Percentiles rank a stretch among this genome's conserved stretches.
Conservation (phyloP, 2,113 vertebrate species). For the Abramis brama region DNA sequence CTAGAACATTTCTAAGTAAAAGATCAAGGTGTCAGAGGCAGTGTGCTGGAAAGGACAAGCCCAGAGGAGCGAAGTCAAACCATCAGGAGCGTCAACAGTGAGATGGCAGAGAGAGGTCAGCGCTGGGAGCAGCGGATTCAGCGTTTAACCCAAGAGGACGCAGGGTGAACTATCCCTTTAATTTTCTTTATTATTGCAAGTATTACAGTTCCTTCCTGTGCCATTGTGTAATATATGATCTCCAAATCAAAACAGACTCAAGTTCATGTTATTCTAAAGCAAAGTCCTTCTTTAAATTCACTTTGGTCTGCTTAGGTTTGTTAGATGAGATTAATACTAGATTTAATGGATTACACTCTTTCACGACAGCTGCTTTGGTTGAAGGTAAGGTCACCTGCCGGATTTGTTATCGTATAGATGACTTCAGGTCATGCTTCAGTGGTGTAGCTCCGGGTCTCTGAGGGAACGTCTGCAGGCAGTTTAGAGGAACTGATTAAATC, state of each 20-base stretch:
- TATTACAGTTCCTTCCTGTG: not conserved
- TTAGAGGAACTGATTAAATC: slow-evolving; percentile 17
- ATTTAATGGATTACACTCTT: not conserved
- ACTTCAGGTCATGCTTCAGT: slow-evolving; percentile 8
- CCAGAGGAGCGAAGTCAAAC: not conserved
- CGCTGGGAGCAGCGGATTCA: slow-evolving; percentile 9
- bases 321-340: slow-evolving; percentile 15
- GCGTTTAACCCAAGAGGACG: not conserved
- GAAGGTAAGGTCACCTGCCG: not conserved
- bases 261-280: not conserved
- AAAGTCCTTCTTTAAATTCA: not conserved
- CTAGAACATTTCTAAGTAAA: slow-evolving; percentile 30
- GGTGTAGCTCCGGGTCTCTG: not conserved
- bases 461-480: slow-evolving; percentile 13
- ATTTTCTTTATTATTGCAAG: not conserved
- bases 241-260: not conserved
- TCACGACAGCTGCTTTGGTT: not conserved
- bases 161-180: too few species aligned
- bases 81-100: not conserved
- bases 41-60: slow-evolving; percentile 37
- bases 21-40: slow-evolving; percentile 34
- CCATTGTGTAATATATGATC: not conserved
- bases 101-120: not conserved
- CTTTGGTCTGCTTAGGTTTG: not conserved
- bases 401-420: not conserved